Percentiles rank a stretch among this genome's conserved stretches.
These are phyloP conservation scores for Loriculus beryllinus DNA, from an alignment of 2,797 vertebrate genomes.

Conservation along the genomic window DNA sequence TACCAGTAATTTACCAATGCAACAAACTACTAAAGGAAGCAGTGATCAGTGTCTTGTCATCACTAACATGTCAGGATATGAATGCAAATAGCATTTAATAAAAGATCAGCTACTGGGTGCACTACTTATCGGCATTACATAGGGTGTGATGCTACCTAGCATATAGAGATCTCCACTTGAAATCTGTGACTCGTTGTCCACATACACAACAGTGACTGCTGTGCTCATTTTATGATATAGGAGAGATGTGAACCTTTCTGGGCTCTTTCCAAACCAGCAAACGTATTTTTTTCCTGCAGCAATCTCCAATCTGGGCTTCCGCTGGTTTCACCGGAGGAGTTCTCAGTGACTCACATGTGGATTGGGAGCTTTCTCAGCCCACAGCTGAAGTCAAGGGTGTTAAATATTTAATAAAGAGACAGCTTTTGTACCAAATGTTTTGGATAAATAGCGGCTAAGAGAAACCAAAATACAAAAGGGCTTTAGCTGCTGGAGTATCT, in stretches of 20 bases:
- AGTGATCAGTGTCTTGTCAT: background rate
- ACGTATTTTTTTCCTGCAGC: background rate
- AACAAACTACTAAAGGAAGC: background rate
- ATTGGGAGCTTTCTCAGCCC: slow-evolving; percentile 61
- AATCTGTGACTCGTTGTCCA: background rate
- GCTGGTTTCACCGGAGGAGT: slow-evolving; percentile 2
- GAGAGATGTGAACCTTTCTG: background rate
- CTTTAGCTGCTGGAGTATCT: slow-evolving; percentile 1
- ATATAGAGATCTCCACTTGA: background rate
- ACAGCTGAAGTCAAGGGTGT: slow-evolving; percentile 55
- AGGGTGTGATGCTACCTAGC: background rate
- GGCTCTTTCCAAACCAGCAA: slow-evolving; percentile 5
- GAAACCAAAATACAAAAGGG: slow-evolving; percentile 57
- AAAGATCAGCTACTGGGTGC: background rate
- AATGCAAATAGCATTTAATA: background rate
- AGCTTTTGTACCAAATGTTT: slow-evolving; percentile 62
- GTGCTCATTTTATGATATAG: background rate
- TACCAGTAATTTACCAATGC: background rate
- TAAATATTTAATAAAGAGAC: slow-evolving; percentile 67
- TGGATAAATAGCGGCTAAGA: slow-evolving; percentile 55
- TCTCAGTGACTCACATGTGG: slow-evolving; percentile 64
- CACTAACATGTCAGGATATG: accelerated
- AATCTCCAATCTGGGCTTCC: slow-evolving; percentile 34
- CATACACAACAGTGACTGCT: background rate
- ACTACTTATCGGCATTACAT: background rate